These are phyloP conservation scores for Caenorhabditis tropicalis DNA, from an alignment of 1,140 invertebrate genomes.

Conservation along the genomic window DNA sequence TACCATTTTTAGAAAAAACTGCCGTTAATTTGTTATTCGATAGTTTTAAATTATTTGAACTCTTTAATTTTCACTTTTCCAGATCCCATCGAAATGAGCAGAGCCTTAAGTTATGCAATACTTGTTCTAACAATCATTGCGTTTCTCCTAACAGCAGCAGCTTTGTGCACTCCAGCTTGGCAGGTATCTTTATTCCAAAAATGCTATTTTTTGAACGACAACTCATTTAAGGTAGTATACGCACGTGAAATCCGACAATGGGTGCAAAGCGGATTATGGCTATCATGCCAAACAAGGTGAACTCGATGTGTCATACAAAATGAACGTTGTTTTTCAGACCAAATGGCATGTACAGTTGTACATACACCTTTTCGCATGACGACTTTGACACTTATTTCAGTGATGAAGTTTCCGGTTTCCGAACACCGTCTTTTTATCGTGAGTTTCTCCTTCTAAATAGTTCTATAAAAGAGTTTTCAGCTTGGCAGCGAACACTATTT, in stretches of 20 bases:
- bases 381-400: slow-evolving; percentile 55
- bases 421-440: slow-evolving; percentile 59
- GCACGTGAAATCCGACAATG: slow-evolving; percentile 56
- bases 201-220: neutral
- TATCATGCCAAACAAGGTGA: slow-evolving; percentile 56
- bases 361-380: slow-evolving; percentile 55
- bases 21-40: no score
- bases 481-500: slow-evolving; percentile 53
- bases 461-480: slow-evolving; percentile 30
- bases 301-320: neutral
- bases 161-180: slow-evolving; percentile 56
- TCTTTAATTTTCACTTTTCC: neutral
- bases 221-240: slow-evolving; percentile 50
- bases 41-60: no score
- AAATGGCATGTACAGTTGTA: slow-evolving; percentile 59
- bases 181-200: slow-evolving; percentile 41
- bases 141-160: slow-evolving; percentile 53
- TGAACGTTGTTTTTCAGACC: slow-evolving; percentile 45
- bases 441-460: neutral
- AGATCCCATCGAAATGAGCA: neutral
- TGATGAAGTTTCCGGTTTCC: slow-evolving; percentile 56
- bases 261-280: slow-evolving; percentile 58
- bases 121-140: slow-evolving; percentile 49
- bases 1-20: no score
- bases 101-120: slow-evolving; percentile 18